Evolutionary conservation across 2,888 invertebrate species (phyloP).

Genomic region (Cabera pusaria): DNA sequence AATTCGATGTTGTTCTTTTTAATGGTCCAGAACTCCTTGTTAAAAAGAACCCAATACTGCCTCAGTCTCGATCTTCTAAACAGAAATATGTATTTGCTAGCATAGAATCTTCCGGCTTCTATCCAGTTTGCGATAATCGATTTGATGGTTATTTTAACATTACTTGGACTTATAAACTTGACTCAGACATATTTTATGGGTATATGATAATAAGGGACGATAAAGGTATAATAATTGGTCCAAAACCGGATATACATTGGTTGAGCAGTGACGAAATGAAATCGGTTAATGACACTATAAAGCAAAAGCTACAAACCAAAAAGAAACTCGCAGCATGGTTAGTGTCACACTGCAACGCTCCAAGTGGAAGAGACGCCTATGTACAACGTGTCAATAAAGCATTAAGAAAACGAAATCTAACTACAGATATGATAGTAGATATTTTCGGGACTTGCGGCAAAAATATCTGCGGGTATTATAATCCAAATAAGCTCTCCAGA

Average conservation of each 20-base stretch:
- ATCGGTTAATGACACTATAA: constrained; percentile 40
- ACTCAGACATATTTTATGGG: constrained; percentile 49
- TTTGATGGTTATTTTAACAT: constrained; percentile 54
- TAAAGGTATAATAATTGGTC: constrained; percentile 41
- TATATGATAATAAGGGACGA: constrained; percentile 46
- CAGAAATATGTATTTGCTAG: constrained; percentile 48
- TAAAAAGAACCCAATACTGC: constrained; percentile 19
- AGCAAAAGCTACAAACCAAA: constrained; percentile 41
- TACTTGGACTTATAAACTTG: constrained; percentile 56
- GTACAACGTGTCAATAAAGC: constrained; percentile 37
- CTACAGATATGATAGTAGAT: constrained; percentile 39
- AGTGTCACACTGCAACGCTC: constrained; percentile 50
- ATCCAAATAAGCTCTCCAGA: too few species aligned
- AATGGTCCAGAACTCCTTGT: constrained; percentile 41
- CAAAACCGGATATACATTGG: constrained; percentile 48
- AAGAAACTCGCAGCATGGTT: constrained; percentile 57
- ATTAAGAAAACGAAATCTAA: constrained; percentile 37
- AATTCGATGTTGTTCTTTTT: constrained; percentile 49
- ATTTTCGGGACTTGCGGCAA: constrained; percentile 54
- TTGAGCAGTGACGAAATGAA: constrained; percentile 41
- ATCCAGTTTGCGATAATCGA: constrained; percentile 39
- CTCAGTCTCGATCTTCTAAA: constrained; percentile 31
- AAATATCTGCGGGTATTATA: too few species aligned
- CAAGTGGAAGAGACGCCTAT: constrained; percentile 38
- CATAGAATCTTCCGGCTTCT: constrained; percentile 48